Percentiles rank a stretch among this genome's conserved stretches.
These are phyloP conservation scores for Hydrotaea diabolus DNA, from an alignment of 2,888 invertebrate species.

Conservation along the genomic window DNA sequence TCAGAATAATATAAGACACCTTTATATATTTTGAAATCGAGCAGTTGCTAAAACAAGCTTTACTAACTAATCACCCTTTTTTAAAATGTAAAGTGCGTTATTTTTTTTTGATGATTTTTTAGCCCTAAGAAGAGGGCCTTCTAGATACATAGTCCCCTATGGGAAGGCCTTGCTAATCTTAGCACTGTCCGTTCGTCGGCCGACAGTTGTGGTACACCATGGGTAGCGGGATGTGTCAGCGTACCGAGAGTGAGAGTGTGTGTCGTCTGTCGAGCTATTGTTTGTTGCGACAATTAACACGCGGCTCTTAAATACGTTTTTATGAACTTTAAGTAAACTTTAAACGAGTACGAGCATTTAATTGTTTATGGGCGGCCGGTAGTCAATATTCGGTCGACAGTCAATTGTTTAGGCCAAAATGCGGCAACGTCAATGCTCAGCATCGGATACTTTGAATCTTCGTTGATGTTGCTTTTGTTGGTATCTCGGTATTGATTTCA, in stretches of 20 bases:
- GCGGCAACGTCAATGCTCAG: too few species aligned
- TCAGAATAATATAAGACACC: too few species aligned
- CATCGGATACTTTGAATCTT: conserved; percentile 6
- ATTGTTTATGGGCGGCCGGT: background rate
- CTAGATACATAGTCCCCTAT: too few species aligned
- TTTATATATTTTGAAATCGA: too few species aligned
- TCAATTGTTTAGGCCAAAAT: too few species aligned
- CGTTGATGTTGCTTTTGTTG: background rate
- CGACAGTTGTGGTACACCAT: conserved; percentile 56
- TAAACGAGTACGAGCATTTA: background rate
- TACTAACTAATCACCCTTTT: too few species aligned
- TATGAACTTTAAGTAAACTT: conserved; percentile 63
- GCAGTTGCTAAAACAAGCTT: too few species aligned
- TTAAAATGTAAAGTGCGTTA: too few species aligned
- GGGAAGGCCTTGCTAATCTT: too few species aligned
- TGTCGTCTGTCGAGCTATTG: conserved; percentile 46
- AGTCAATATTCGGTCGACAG: background rate
- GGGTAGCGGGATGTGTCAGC: background rate
- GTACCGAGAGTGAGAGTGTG: background rate
- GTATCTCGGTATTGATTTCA: background rate
- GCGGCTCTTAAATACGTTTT: conserved; percentile 65
- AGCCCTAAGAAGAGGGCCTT: too few species aligned
- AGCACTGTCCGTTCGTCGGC: too few species aligned
- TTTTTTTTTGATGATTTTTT: too few species aligned
- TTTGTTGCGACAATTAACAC: conserved; percentile 67